A percentile compares a stretch with the other conserved stretches of the same genome.
Conservation (phyloP, 37 sponge, comb jelly and placozoan genomes). For the Haliclona indistincta region DNA sequence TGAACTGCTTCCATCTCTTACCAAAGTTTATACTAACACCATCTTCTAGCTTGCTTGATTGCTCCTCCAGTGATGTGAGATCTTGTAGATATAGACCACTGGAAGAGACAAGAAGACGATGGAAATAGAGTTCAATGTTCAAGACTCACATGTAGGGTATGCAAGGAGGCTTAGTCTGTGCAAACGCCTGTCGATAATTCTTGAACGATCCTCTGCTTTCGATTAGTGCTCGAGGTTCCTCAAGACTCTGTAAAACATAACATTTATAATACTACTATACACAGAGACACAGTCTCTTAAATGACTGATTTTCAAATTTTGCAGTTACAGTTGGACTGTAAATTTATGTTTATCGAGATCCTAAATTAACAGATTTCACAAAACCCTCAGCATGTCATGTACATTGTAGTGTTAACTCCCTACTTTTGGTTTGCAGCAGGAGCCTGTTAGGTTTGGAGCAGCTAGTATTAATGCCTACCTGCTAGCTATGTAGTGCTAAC, state of each 20-base stretch:
- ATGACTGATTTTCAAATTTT: no score
- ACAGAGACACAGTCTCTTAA: no score
- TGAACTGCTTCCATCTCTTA: slow-evolving; percentile 77
- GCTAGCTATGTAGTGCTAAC: no score
- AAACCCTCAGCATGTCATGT: no score
- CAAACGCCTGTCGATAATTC: slow-evolving; percentile 83
- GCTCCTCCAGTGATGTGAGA: slow-evolving; percentile 68
- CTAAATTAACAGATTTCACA: no score
- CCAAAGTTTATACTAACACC: slow-evolving; percentile 47
- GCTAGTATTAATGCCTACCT: no score
- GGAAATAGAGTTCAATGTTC: not conserved
- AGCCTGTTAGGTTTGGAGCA: no score
- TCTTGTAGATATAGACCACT: slow-evolving; percentile 77
- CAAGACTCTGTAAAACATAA: slow-evolving; percentile 58
- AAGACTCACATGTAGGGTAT: slow-evolving; percentile 90
- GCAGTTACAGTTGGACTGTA: no score
- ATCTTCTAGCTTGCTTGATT: slow-evolving; percentile 56
- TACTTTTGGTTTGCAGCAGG: no score
- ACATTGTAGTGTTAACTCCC: no score
- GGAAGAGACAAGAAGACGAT: not conserved
- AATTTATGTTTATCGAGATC: no score
- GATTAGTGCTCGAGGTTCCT: slow-evolving; percentile 78
- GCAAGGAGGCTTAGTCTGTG: slow-evolving; percentile 78
- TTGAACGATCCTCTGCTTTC: slow-evolving; percentile 87
- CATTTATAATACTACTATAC: not conserved